Evolutionary conservation across 2,113 vertebrate genomes (phyloP).

Genomic region (Anhinga anhinga): DNA sequence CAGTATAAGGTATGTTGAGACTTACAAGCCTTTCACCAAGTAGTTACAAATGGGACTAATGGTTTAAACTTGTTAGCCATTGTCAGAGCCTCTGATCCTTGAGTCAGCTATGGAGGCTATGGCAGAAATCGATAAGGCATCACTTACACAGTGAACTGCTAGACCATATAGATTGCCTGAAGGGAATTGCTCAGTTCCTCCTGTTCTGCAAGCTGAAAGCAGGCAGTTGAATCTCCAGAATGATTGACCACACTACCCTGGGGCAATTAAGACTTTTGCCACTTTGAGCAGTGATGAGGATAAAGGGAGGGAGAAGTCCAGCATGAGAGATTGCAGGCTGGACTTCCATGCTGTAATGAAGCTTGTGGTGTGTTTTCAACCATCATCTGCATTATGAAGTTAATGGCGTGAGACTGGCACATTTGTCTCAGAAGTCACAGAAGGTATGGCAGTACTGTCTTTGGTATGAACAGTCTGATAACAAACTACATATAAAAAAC

Average conservation of each 20-base stretch:
- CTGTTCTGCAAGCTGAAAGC: conserved; percentile 67
- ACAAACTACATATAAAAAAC: not conserved
- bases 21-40: conserved; percentile 76
- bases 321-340: not conserved
- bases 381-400: not conserved
- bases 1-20: conserved; percentile 61
- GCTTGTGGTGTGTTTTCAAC: not conserved
- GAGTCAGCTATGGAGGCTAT: conserved; percentile 71
- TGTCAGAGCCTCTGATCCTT: conserved; percentile 78
- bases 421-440: not conserved
- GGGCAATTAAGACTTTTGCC: conserved; percentile 61
- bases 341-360: not conserved
- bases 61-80: conserved; percentile 83
- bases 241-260: conserved; percentile 19
- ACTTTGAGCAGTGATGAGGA: not conserved
- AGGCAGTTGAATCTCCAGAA: conserved; percentile 61
- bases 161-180: conserved; percentile 73
- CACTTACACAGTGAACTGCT: conserved; percentile 71
- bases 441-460: not conserved
- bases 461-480: not conserved
- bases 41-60: conserved; percentile 81
- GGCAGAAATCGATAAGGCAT: conserved; percentile 77
- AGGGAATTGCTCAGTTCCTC: conserved; percentile 67
- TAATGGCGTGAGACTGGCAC: not conserved
- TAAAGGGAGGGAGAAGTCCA: not conserved